Evolutionary conservation across 2,888 invertebrate species (phyloP), one percentile per base, ranked within the genome.

Genomic region (Acrocyrtus sp.): DNA sequence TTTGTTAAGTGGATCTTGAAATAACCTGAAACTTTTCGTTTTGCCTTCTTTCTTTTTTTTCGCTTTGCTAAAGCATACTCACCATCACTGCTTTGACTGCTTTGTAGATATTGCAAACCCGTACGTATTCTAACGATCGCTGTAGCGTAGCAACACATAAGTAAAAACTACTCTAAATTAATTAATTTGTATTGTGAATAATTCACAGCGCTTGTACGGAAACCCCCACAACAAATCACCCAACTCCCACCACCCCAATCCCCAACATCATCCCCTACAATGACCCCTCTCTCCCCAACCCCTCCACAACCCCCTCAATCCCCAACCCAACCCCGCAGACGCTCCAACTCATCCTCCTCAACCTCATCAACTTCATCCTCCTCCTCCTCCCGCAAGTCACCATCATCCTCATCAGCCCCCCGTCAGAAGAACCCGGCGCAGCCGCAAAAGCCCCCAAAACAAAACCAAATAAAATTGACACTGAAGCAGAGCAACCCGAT

Each of bases 401-500:
- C n/a, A 39, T 41, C 57, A 10, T 6, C 6, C n/a, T 15, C 17
- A 15, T 12, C 3, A 41, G 17, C 19, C 19, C 56, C n/a, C 4
- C 3, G 53, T 62, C 61, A 65, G 75, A 68, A 60, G 69, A 86
- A 86, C 86, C 86, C 86, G 86, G 86, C 86, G 86, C 87, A 69
- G 53, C 69, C 72, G 85, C 85, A 83, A 85, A 85, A 86, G 85
- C 86, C 85, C 85, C 85, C 84, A 84, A 84, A 84, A 82, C 83
- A 81, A 81, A 80, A 82, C 82, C 82, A 81, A 74, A 56, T 74
- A 80, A 81, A 82, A 79, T 83, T 78, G 80, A 80, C 81, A 81
- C 82, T 83, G 81, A 81, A 70, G 66, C 56, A 58, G 63, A 60
- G 22, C 56, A 70, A 48, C 39, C 19, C 26, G n/a, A n/a, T n/a